Base-by-base conservation (phyloP, 2,888 invertebrate species). In the Cheilosia urbana region DNA sequence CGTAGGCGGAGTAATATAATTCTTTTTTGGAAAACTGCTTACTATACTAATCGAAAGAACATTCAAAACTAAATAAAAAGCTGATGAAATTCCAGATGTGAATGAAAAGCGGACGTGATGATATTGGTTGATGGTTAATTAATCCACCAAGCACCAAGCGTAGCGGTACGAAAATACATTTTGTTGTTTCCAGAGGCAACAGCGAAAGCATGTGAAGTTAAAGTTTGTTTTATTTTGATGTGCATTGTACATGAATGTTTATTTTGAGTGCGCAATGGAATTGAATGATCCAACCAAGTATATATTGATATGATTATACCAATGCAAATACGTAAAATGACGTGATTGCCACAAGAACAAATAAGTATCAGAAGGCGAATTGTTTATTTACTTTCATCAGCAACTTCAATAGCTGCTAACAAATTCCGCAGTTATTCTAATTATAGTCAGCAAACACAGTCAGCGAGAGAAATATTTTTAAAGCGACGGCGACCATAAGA, bases 211-310 rank as follows among this genome's bases (percentile, higher is more conserved):
- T 57, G 55, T 17, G 19, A 65, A 75, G 47, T 57, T 24, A 37
- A 21, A 24, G 13, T 51, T 27, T 53, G 24, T 30, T 53, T n/a
- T 45, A 7, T 34, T 21, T 19, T 15, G n/a, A 47, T 21, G 15
- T 73, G 24, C 21, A 47, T n/a, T 17, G 17, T 40, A 45, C 57
- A 60, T 68, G 49, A 27, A 60, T 19, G 30, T 65, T 72, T 65
- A 65, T 65, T 79, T 72, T 42, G 27, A 51, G 65, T 62, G 63
- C 68, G 47, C 62, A 68, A 55, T 55, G 65, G 30, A 80, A 73
- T 68, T 53, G 53, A 68, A 60, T 57, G 37, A 77, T 47, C 37
- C 58, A 24, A 66, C 2, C 15, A 47, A 63, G 27, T 40, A 15
- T 6, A 45, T 27, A 17, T 27, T 15, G 17, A 15, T 9, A 5